A percentile compares a stretch with the other conserved stretches of the same genome.
phyloP scores from a whole-genome alignment of 2,888 invertebrate species.

The Anarsia innoxiella region DNA sequence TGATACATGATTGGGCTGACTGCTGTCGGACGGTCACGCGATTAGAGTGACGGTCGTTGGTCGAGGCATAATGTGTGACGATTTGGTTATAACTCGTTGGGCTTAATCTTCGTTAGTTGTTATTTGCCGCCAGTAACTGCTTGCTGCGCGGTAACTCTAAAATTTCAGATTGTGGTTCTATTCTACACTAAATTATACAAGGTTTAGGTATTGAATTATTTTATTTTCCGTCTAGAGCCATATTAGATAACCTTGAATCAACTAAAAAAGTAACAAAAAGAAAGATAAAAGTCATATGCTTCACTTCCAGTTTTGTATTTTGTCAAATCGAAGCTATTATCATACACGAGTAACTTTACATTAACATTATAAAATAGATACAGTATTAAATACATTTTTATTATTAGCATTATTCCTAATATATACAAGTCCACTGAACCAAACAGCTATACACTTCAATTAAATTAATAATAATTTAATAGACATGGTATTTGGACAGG shows the following conservation, averaged over 20 bases:
- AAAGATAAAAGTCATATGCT: constrained; percentile 32
- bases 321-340: constrained; percentile 64
- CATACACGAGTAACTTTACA: constrained; percentile 66
- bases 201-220: constrained; percentile 17
- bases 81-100: too few species aligned
- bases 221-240: constrained; percentile 31
- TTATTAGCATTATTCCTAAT: constrained; percentile 55
- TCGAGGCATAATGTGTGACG: too few species aligned
- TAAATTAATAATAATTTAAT: constrained; percentile 68
- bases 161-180: too few species aligned
- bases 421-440: constrained; percentile 64
- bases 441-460: constrained; percentile 62
- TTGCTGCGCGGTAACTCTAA: too few species aligned
- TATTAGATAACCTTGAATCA: constrained; percentile 24
- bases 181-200: too few species aligned
- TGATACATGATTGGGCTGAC: too few species aligned
- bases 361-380: constrained; percentile 65
- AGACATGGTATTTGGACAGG: constrained; percentile 50
- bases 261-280: constrained; percentile 31
- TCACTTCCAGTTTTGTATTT: constrained; percentile 54
- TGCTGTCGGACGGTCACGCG: too few species aligned
- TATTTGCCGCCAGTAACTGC: too few species aligned
- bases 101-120: too few species aligned
- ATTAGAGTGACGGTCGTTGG: too few species aligned
- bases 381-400: constrained; percentile 68